Conservation (phyloP, 92 coral and sea anemone species). For the Palythoa heliodiscus region DNA sequence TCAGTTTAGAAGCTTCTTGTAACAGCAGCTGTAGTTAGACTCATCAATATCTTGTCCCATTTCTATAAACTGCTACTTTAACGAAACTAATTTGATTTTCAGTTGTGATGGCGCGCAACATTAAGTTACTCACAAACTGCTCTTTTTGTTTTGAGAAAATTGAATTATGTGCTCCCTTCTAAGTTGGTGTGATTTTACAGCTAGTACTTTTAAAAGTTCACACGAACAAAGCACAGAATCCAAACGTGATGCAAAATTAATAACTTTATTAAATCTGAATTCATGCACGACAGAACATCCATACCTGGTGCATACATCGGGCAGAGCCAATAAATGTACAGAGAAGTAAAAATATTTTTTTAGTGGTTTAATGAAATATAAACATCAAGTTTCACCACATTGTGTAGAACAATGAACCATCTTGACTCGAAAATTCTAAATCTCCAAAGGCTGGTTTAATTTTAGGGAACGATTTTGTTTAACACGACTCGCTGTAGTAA, state of each 20-base stretch:
- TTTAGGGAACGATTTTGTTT: not conserved
- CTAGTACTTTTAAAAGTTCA: not conserved
- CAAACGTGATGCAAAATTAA: slow-evolving; percentile 37
- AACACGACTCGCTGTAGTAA: not conserved
- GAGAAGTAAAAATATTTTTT: slow-evolving; percentile 37
- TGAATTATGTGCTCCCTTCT: not conserved
- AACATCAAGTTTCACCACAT: slow-evolving; percentile 20
- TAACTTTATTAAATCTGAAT: slow-evolving; percentile 15
- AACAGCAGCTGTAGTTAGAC: not conserved
- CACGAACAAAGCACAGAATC: slow-evolving; percentile 19
- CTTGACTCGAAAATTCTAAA: not conserved
- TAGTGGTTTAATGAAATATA: slow-evolving; percentile 16
- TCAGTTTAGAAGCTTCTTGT: not conserved
- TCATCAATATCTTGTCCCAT: not conserved
- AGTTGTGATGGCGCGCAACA: not conserved
- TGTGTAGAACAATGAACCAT: not conserved
- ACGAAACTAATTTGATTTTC: not conserved
- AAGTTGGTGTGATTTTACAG: not conserved
- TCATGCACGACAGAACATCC: not conserved
- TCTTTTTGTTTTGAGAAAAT: not conserved
- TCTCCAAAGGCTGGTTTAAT: not conserved
- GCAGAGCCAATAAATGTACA: slow-evolving; percentile 32
- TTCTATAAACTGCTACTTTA: not conserved
- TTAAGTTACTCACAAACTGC: not conserved
- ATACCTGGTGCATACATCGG: slow-evolving; percentile 36